Base-by-base conservation (phyloP, 2,888 invertebrate genomes). In the Orthonevra nobilis region DNA sequence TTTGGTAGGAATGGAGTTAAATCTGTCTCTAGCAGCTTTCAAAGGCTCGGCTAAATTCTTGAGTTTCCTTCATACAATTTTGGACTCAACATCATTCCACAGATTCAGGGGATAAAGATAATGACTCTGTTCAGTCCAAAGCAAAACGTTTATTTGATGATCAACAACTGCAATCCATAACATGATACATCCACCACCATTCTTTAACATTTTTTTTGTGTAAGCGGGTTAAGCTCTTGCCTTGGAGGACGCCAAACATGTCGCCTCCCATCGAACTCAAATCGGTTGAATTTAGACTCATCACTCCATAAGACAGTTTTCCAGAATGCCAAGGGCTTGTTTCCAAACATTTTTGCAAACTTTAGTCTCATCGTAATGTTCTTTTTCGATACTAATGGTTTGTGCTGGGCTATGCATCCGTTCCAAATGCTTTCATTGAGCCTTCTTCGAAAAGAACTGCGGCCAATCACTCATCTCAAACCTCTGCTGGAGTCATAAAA, bases 201-300 rank as follows among this genome's bases (percentile, higher is more conserved):
- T 44, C 23, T 9, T 52, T 10, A 19, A 75, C 12, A 10, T 23
- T 23, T 19, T 75, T 58, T 15, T 36, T 12, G n/a, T 34, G 38
- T 15, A 28, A 42, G 68, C 3, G 56, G 56, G 20, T 68, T 34
- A 23, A 68, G 66, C 2, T 20, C 34, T 17, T 54, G 20, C 7
- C 19, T 23, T 44, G 5, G 23, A 9, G 40, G 42, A 17, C 61
- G 32, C 38, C 40, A 40, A 1, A 69, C 63, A 38, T 26, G 44
- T 52, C 26, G n/a, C 20, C 14, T n/a, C n/a, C n/a, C n/a, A n/a
- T n/a, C 23, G 5, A 5, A 23, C 6, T 63, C 54, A n/a, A 73
- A 20, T 14, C 66, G 12, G 20, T 46, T 68, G 15, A 81, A 15
- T 52, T 77, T 77, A 6, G 50, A 46, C 54, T 74, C 68, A 42